Base-by-base conservation (phyloP, 2,888 invertebrate species). In the Macrophya alboannulata region DNA sequence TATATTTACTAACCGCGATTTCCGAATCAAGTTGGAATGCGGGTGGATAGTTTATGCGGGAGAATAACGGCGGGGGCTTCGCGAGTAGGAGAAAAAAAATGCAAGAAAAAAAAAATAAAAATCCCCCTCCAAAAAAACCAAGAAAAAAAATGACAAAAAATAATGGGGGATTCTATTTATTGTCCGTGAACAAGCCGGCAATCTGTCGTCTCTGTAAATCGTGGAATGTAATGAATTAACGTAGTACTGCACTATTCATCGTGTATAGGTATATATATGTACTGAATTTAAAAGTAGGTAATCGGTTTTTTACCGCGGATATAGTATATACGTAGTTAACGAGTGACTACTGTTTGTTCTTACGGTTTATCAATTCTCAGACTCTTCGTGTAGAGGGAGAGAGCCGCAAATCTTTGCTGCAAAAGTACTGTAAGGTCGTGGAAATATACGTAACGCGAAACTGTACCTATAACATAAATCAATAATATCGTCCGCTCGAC, bases 401-500 rank as follows among this genome's bases (percentile, higher is more conserved):
- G 9, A 72, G 5, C 45, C 45, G n/a, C 21, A n/a, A 9, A 45
- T 74, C 72, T 74, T 62, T 43, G 25, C 62, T 62, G 59, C 51
- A 37, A 55, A 51, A 48, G 48, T 25, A 48, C 68, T 48, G n/a
- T n/a, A 37, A 83, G 48, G 83, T 45, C 51, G 45, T 45, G n/a
- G 83, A 89, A 89, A 91, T 91, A 91, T 91, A 91, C 90, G 91
- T 91, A 91, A 92, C 92, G 89, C 89, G 87, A 90, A 90, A 91
- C 94, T 94, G 94, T 94, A 94, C 95, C 95, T 95, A 95, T 95
- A 95, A 94, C 95, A 95, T 95, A 95, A 95, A 95, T 95, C 95
- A 95, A 95, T 95, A 94, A 94, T 94, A 95, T 95, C 94, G 93
- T 93, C 91, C 90, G 90, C 90, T 89, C 89, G 91, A 89, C 89